phyloP scores from a whole-genome alignment of 2,797 vertebrate genomes.

The Aphelocoma californica region DNA sequence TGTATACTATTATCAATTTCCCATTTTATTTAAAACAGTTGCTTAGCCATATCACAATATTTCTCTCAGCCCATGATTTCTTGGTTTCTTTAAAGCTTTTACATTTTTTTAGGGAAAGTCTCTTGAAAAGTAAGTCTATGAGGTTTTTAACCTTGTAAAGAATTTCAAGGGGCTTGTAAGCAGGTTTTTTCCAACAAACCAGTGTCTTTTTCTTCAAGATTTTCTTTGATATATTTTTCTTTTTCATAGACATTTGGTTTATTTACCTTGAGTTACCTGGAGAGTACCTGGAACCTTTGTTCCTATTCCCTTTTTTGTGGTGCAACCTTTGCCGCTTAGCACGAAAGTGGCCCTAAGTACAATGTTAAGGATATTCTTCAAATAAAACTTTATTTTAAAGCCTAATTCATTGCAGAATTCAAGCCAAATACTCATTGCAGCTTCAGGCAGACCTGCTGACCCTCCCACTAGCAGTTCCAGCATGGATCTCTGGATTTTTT shows the following conservation, averaged over 20 bases:
- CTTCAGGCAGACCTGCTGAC: background rate
- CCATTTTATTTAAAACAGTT: background rate
- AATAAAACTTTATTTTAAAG: background rate
- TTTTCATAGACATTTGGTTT: background rate
- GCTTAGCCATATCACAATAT: background rate
- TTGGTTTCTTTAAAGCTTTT: background rate
- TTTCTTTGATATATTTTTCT: background rate
- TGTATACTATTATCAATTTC: background rate
- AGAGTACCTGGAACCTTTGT: background rate
- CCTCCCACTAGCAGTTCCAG: background rate
- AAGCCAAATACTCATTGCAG: too few species aligned
- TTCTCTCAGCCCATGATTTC: background rate
- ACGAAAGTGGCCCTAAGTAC: fast-evolving
- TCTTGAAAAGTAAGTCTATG: background rate
- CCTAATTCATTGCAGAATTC: background rate
- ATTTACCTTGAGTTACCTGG: background rate
- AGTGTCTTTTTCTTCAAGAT: background rate
- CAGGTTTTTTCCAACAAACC: background rate
- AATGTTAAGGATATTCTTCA: background rate
- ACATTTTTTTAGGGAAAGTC: background rate
- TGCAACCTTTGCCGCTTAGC: background rate
- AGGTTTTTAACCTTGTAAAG: background rate
- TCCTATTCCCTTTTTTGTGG: background rate
- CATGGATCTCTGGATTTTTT: background rate
- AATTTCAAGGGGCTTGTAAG: background rate